Base-by-base conservation (phyloP, 2,797 vertebrate genomes). In the Gadopsis bispinosus region DNA sequence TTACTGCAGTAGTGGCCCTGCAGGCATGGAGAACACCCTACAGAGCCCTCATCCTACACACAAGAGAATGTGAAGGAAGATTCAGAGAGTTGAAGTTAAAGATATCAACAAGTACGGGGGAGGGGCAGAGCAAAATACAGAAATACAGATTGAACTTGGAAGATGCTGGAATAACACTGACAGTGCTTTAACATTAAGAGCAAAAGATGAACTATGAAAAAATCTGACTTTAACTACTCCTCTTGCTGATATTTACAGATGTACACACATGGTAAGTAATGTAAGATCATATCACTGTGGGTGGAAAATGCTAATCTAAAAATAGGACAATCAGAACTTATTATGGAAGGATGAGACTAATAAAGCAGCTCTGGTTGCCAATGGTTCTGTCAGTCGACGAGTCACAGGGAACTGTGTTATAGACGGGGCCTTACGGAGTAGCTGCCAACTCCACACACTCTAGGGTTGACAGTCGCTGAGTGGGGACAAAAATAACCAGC, bases 1-100 rank as follows among this genome's bases (percentile, higher is more conserved):
- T 96, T 90, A 53, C 95, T 95, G 87, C 97, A 98, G 90, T 96
- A 97, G 91, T 97, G 95, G 41, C 97, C 97, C 7, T 67, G 94
- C 3, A 95, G 92, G 79, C 97, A 98, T 0, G 95, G 93, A 0
- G 76, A 89, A 81, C 97, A 98, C 79, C 92, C 93, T 33, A 77
- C 87, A 31, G 96, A 96, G 4, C 96, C 96, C 7, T 90, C 90
- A 19, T 96, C 96, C 97, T 98, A 63, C 66, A 90, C 91, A 88
- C 81, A 51, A 4, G 74, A 85, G 48, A 87, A 47, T 3, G 14
- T 51, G 45, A 84, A 83, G 73, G 56, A 83, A 88, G 79, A 87
- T 77, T 75, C 61, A 75, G 70, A 56, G 71, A 81, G 75, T 63
- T 63, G 48, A 90, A 84, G 86, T 86, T 88, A 85, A 88, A 89